These are phyloP conservation scores for Phaetusa simplex DNA, from an alignment of 2,113 vertebrate genomes.

Conservation along the genomic window DNA sequence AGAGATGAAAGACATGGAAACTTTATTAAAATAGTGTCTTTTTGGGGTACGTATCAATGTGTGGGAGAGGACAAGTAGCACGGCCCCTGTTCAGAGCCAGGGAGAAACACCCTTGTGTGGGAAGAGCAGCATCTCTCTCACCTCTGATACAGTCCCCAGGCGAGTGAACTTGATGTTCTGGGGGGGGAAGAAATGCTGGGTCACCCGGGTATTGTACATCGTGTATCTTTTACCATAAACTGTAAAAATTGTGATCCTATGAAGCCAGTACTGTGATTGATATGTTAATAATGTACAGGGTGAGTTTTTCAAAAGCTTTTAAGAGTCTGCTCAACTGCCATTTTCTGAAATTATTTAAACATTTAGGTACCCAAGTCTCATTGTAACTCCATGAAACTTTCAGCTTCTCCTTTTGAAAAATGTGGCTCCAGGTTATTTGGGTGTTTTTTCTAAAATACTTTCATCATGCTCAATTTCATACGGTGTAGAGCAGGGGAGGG, in stretches of 20 bases:
- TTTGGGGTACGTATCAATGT: not conserved
- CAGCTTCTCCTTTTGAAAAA: not conserved
- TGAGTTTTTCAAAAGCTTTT: not conserved
- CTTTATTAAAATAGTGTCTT: not conserved
- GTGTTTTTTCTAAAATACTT: not conserved
- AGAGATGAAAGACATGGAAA: not conserved
- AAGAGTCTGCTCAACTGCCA: not conserved
- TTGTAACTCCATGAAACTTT: not conserved
- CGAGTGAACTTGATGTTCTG: not conserved
- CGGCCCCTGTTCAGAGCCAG: not conserved
- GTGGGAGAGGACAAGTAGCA: not conserved
- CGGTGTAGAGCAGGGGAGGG: not conserved
- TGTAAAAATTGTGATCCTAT: not conserved
- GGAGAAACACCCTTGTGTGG: accelerated
- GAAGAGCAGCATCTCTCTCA: accelerated
- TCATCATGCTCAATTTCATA: accelerated
- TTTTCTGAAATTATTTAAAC: not conserved
- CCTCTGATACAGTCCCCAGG: not conserved
- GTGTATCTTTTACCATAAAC: not conserved
- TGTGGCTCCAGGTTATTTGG: not conserved
- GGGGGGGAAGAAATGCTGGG: not conserved
- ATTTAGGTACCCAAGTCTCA: not conserved
- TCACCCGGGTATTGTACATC: accelerated
- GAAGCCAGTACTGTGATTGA: not conserved
- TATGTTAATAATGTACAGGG: not conserved